Conservation (phyloP, 1,140 invertebrate genomes). For the Caenorhabditis inopinata region DNA sequence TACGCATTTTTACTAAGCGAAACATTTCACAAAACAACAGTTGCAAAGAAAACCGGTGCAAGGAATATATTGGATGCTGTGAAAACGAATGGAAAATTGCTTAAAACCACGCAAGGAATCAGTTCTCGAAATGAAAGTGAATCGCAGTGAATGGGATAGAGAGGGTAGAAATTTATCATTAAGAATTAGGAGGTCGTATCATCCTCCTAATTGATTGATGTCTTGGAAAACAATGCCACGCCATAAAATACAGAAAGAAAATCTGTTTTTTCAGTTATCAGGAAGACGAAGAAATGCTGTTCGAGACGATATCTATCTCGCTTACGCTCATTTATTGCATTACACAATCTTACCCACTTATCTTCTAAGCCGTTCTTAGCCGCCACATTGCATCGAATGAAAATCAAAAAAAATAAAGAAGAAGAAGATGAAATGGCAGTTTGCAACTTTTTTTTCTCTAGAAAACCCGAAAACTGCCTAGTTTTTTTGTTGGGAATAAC, state of each 20-base stretch:
- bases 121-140: too few relatives aligned
- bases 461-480: slow-evolving; percentile 1
- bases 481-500: not conserved
- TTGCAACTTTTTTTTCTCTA: not conserved
- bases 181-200: slow-evolving; percentile 19
- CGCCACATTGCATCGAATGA: slow-evolving; percentile 5
- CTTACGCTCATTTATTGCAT: slow-evolving; percentile 9
- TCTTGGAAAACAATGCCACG: not conserved
- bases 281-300: not conserved
- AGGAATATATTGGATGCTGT: too few relatives aligned
- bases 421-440: slow-evolving; percentile 14
- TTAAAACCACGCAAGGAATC: too few relatives aligned
- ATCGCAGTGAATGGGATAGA: too few relatives aligned
- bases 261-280: too few relatives aligned
- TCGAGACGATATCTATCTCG: not conserved
- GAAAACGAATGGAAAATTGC: too few relatives aligned
- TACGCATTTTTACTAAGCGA: too few relatives aligned
- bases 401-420: not conserved
- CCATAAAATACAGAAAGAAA: not conserved
- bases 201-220: not conserved
- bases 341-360: slow-evolving; percentile 8
- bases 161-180: too few relatives aligned
- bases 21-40: too few relatives aligned
- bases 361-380: slow-evolving; percentile 19
- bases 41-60: too few relatives aligned